Conservation (phyloP, 2,113 vertebrate species). For the Tragelaphus strepsiceros region DNA sequence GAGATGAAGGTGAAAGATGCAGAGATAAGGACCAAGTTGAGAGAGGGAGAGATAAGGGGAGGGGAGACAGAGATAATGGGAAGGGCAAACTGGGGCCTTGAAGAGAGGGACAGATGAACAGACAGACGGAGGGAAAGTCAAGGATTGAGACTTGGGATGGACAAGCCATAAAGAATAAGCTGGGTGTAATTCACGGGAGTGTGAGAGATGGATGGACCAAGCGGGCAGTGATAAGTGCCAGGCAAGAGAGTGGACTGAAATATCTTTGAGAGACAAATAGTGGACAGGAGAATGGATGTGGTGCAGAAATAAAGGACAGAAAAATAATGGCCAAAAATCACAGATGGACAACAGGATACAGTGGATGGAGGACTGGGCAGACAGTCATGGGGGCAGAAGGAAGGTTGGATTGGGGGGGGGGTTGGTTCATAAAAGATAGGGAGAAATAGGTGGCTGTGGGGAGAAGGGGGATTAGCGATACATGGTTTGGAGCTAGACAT, state of each 20-base stretch:
- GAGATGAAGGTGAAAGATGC: not conserved
- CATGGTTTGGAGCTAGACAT: not conserved
- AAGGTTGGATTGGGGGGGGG: not conserved
- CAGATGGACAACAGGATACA: constrained; percentile 10
- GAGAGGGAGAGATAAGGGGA: not conserved
- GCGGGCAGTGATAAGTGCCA: not conserved
- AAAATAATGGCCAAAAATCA: not conserved
- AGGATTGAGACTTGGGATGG: not conserved
- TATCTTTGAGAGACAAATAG: not conserved
- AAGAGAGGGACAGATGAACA: not conserved
- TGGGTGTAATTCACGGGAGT: not conserved
- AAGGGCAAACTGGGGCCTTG: not conserved
- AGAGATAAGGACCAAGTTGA: not conserved
- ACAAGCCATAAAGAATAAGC: not conserved
- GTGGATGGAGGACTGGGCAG: not conserved
- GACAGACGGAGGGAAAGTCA: not conserved
- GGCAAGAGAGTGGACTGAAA: not conserved
- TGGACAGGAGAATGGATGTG: not conserved
- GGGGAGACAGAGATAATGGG: not conserved
- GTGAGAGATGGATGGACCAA: constrained; percentile 35
- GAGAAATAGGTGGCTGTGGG: not conserved
- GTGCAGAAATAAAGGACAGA: not conserved
- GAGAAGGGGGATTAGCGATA: not conserved
- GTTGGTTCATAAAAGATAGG: not conserved
- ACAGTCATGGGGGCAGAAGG: not conserved